These are phyloP conservation scores for Heliconius melpomene DNA, from an alignment of 1,140 invertebrate genomes.

Conservation along the genomic window DNA sequence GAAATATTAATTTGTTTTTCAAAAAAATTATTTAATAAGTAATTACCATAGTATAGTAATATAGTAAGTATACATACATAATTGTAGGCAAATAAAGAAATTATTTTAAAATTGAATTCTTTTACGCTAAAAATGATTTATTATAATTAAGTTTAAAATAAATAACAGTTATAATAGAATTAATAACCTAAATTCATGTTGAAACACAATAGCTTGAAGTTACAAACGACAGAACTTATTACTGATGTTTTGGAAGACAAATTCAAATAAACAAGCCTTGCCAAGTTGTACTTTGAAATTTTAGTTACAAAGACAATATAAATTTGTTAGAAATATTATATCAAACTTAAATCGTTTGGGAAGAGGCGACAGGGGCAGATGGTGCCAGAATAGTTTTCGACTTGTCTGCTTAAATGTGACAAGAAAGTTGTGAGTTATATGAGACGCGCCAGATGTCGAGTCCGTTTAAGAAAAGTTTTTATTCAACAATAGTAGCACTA, in stretches of 20 bases:
- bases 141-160: background rate
- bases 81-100: no score
- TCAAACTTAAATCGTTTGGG: constrained; percentile 13
- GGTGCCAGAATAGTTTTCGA: constrained; percentile 10
- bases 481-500: constrained; percentile 6
- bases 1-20: no score
- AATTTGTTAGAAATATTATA: constrained; percentile 16
- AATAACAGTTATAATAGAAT: background rate
- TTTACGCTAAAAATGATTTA: background rate
- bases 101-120: no score
- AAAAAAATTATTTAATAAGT: no score
- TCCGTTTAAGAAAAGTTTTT: constrained; percentile 14
- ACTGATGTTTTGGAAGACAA: background rate
- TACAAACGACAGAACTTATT: background rate
- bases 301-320: constrained; percentile 16
- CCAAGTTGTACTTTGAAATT: constrained; percentile 6
- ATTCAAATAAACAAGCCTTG: background rate
- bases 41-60: no score
- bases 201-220: background rate
- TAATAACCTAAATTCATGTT: background rate
- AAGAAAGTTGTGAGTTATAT: constrained; percentile 18
- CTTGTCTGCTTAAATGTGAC: constrained; percentile 14
- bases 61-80: no score
- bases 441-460: constrained; percentile 15
- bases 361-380: constrained; percentile 9